A percentile compares a stretch with the other conserved stretches of the same genome.
Conservation (phyloP, 2,797 vertebrate genomes). For the Halcyon smyrnensis region DNA sequence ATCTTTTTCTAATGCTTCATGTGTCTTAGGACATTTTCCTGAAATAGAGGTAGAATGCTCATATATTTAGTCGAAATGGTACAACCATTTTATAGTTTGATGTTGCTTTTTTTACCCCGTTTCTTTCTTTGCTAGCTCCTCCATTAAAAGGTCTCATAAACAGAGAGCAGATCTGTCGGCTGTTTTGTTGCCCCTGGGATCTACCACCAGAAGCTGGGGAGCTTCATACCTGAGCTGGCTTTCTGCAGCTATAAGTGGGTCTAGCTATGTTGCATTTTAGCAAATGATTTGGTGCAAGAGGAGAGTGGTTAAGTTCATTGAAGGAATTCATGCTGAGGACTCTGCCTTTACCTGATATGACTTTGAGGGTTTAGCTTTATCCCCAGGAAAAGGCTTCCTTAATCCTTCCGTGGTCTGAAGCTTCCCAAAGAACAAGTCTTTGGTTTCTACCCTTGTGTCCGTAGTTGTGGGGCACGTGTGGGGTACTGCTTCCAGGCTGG, state of each 20-base stretch:
- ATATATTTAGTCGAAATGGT: background rate
- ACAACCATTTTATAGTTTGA: background rate
- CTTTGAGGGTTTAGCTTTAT: background rate
- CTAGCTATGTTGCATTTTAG: background rate
- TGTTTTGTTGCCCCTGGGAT: background rate
- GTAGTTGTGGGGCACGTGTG: accelerated
- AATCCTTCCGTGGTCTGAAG: background rate
- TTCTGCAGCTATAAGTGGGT: background rate
- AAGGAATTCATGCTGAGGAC: background rate
- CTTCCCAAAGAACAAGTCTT: background rate
- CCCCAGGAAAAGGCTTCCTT: background rate
- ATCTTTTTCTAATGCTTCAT: background rate
- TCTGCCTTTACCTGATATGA: background rate
- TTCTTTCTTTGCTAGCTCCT: background rate
- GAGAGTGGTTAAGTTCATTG: background rate
- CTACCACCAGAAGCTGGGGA: background rate
- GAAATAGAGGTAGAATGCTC: background rate
- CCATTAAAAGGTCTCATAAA: background rate
- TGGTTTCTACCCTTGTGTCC: background rate
- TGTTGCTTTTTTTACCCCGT: background rate
- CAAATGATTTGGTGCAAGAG: background rate
- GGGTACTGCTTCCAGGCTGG: background rate
- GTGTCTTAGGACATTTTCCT: background rate
- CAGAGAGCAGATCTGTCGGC: background rate
- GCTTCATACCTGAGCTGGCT: background rate